phyloP scores from a whole-genome alignment of 92 coral and sea anemone species.

The Virgularia gustaviana region DNA sequence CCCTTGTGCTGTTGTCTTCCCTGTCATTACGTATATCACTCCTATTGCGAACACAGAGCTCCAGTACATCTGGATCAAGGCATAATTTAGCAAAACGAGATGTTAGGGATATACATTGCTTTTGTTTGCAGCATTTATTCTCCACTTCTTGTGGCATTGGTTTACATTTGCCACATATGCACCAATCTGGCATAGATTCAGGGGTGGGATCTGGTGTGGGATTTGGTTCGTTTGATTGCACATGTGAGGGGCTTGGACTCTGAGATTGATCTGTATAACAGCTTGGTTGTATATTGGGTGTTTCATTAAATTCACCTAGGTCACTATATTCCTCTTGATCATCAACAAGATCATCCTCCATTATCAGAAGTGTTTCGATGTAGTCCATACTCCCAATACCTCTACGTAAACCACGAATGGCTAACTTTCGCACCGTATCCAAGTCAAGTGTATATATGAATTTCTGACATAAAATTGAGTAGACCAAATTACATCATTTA shows the following conservation, averaged over 20 bases:
- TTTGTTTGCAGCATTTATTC: constrained; percentile 46
- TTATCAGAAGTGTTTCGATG: constrained; percentile 36
- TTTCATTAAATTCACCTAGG: constrained; percentile 4
- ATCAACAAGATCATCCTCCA: constrained; percentile 48
- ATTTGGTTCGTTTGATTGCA: constrained; percentile 4
- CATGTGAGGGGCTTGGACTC: not conserved
- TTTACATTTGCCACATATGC: constrained; percentile 46
- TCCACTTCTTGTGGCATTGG: constrained; percentile 46
- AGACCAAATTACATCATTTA: not conserved
- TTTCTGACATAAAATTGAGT: constrained; percentile 5
- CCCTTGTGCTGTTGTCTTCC: constrained; percentile 51
- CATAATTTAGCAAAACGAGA: constrained; percentile 47
- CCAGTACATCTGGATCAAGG: constrained; percentile 55
- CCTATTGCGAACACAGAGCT: constrained; percentile 25
- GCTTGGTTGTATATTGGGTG: not conserved
- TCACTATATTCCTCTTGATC: constrained; percentile 2
- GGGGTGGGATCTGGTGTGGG: not conserved
- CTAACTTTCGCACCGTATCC: constrained; percentile 29
- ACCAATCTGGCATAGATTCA: constrained; percentile 38
- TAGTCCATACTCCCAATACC: constrained; percentile 52
- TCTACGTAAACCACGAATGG: constrained; percentile 34
- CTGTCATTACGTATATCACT: constrained; percentile 52
- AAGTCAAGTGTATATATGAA: constrained; percentile 40
- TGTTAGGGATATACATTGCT: constrained; percentile 36
- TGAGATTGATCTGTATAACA: constrained; percentile 3